phyloP scores from a whole-genome alignment of 2,797 vertebrate species.

The Lepilemur ruficaudatus region DNA sequence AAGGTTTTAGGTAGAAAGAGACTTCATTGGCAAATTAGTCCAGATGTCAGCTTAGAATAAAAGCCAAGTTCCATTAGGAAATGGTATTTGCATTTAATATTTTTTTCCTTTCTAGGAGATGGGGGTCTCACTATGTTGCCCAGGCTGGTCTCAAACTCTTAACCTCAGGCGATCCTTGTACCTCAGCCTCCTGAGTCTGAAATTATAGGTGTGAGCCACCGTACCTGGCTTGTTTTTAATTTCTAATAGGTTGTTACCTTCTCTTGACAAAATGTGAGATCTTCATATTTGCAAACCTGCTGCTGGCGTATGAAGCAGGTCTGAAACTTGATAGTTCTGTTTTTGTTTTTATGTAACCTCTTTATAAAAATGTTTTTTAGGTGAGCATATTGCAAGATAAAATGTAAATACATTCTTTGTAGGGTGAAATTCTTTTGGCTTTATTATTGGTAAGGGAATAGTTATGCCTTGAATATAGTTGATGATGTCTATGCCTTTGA shows the following conservation, averaged over 20 bases:
- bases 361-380: not conserved
- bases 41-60: constrained; percentile 15
- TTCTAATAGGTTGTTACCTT: not conserved
- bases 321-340: not conserved
- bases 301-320: not conserved
- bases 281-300: not conserved
- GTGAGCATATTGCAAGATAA: not conserved
- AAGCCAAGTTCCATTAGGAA: constrained; percentile 9
- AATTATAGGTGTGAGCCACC: not conserved
- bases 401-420: not conserved
- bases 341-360: not conserved
- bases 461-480: not conserved
- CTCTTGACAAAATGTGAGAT: not conserved
- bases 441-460: not conserved
- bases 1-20: constrained; percentile 25
- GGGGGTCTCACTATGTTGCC: not conserved
- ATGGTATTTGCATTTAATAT: not conserved
- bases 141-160: not conserved
- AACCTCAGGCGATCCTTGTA: not conserved
- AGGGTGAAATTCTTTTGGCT: not conserved
- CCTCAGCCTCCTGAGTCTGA: not conserved
- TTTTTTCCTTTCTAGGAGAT: not conserved
- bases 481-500: not conserved
- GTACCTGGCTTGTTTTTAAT: not conserved
- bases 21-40: not conserved